A percentile compares a stretch with the other conserved stretches of the same genome.
Evolutionary conservation across 2,888 invertebrate genomes (phyloP).

Genomic region (Drosophila quinaria): DNA sequence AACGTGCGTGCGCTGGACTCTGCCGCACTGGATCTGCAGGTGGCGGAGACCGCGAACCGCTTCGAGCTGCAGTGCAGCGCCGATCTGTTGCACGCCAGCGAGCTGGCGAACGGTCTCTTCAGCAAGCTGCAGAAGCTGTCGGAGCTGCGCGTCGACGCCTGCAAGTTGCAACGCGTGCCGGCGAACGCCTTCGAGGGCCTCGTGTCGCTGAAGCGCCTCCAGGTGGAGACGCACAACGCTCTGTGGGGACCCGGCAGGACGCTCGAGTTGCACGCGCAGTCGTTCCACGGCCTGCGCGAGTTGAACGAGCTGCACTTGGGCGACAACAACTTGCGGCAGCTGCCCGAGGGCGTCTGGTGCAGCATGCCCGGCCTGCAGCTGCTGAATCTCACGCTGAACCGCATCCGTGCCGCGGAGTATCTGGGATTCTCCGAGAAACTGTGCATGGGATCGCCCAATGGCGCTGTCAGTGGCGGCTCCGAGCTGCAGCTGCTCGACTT

Average conservation of each 20-base stretch:
- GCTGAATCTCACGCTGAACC: conserved; percentile 94
- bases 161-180: conserved; percentile 92
- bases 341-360: conserved; percentile 93
- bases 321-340: conserved; percentile 92
- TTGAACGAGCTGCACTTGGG: conserved; percentile 92
- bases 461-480: conserved; percentile 87
- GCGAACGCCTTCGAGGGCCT: conserved; percentile 93
- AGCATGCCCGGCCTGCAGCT: conserved; percentile 92
- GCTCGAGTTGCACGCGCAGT: conserved; percentile 90
- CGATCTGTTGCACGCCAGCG: conserved; percentile 92
- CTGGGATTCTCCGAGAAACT: conserved; percentile 88
- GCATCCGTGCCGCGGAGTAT: conserved; percentile 91
- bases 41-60: conserved; percentile 90
- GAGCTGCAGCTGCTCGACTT: conserved; percentile 92
- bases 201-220: conserved; percentile 91
- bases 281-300: conserved; percentile 92
- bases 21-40: conserved; percentile 84
- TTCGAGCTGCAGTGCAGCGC: conserved; percentile 92
- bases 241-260: conserved; percentile 92
- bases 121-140: conserved; percentile 90
- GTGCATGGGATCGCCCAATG: conserved; percentile 79
- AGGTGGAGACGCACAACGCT: conserved; percentile 92
- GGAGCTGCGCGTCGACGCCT: conserved; percentile 91
- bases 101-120: conserved; percentile 90
- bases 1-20: conserved; percentile 83